Conservation (phyloP, 2,797 vertebrate genomes). For the Danio kyathit region DNA sequence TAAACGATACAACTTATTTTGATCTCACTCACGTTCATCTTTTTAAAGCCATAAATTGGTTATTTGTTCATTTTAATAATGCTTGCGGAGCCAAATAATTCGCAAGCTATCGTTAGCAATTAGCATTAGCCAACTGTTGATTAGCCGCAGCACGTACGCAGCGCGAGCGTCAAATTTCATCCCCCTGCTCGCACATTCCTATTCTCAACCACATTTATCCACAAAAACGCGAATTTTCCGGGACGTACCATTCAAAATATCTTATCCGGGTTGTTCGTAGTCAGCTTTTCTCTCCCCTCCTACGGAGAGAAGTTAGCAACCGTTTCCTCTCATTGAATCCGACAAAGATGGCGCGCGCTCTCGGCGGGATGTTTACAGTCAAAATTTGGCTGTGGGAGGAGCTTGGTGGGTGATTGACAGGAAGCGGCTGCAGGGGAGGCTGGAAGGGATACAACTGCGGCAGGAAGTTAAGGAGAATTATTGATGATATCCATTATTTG, state of each 20-base stretch:
- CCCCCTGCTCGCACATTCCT: neutral
- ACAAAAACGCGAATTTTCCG: slow-evolving; percentile 29
- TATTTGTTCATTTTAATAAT: no score
- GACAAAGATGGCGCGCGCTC: slow-evolving; percentile 94
- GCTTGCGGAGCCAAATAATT: neutral
- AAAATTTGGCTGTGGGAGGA: slow-evolving; percentile 79
- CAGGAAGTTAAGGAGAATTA: no score
- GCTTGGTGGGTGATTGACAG: slow-evolving; percentile 29
- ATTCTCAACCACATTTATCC: neutral
- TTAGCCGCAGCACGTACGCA: slow-evolving; percentile 10
- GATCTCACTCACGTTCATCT: neutral
- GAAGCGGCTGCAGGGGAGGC: no score
- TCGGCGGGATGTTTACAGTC: slow-evolving; percentile 95
- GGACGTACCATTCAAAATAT: slow-evolving; percentile 72
- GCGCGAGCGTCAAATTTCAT: slow-evolving; percentile 10
- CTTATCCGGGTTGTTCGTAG: slow-evolving; percentile 61
- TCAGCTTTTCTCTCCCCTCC: slow-evolving; percentile 73
- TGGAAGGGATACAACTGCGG: neutral
- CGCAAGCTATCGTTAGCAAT: slow-evolving; percentile 21
- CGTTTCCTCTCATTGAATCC: slow-evolving; percentile 88
- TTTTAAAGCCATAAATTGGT: rapidly evolving
- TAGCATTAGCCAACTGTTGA: slow-evolving; percentile 54
- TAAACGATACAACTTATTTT: rapidly evolving
- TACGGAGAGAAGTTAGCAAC: slow-evolving; percentile 62
- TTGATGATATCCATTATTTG: no score